phyloP scores from a whole-genome alignment of 1,140 invertebrate species.

The Pantala flavescens region DNA sequence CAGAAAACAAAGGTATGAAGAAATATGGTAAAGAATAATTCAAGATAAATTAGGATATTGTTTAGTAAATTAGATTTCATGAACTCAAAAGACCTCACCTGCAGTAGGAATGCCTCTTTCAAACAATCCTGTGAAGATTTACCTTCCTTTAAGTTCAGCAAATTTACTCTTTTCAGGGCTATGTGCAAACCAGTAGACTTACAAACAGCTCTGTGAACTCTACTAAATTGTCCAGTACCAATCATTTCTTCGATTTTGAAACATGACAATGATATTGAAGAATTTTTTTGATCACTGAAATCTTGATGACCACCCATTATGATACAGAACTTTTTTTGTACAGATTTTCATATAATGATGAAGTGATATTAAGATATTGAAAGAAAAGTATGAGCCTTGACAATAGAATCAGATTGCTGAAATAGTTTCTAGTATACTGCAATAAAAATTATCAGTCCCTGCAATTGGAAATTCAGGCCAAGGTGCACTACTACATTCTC shows the following conservation, averaged over 20 bases:
- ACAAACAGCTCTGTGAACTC: constrained; percentile 46
- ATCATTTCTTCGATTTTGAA: constrained; percentile 43
- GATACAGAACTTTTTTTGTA: no score
- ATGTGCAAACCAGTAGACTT: constrained; percentile 36
- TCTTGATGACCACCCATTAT: no score
- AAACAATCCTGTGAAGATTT: constrained; percentile 56
- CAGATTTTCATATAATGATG: no score
- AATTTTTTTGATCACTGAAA: no score
- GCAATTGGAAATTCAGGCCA: no score
- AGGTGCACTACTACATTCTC: no score
- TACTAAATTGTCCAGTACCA: constrained; percentile 54
- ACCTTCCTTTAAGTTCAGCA: constrained; percentile 57
- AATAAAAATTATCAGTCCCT: no score
- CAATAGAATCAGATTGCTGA: no score
- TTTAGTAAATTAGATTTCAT: background rate
- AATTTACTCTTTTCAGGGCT: constrained; percentile 55
- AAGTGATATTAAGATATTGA: no score
- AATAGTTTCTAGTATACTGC: no score
- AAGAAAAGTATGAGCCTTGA: no score
- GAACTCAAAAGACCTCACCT: constrained; percentile 32
- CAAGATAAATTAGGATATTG: background rate
- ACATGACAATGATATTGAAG: background rate
- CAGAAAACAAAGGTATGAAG: no score
- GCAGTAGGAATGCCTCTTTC: constrained; percentile 56
- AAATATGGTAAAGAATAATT: background rate